phyloP scores from a whole-genome alignment of 2,113 vertebrate species.

The Cettia cetti region DNA sequence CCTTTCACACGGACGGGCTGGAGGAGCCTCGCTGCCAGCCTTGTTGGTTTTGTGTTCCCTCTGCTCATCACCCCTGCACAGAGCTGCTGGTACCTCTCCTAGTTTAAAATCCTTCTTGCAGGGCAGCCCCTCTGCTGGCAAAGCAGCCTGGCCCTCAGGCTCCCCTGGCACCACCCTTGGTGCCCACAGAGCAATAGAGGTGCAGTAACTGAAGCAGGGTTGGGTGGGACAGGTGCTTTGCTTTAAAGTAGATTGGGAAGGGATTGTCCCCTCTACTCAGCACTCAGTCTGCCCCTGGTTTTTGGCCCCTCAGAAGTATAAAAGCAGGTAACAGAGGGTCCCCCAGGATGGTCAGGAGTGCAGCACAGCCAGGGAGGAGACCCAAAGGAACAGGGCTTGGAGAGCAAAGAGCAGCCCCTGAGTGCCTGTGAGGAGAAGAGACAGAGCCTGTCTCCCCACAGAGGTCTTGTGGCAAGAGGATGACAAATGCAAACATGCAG shows the following conservation, averaged over 20 bases:
- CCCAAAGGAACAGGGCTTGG: not conserved
- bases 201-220: not conserved
- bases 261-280: rapidly evolving
- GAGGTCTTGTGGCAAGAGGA: rapidly evolving
- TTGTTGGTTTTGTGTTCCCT: not conserved
- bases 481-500: rapidly evolving
- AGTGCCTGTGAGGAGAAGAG: not conserved
- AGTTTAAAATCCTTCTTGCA: not conserved
- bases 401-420: not conserved
- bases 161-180: rapidly evolving
- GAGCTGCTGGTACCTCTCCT: not conserved
- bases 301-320: not conserved
- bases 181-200: not conserved
- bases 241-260: not conserved
- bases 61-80: not conserved
- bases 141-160: not conserved
- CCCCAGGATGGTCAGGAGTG: not conserved
- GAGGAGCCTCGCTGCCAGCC: not conserved
- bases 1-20: rapidly evolving
- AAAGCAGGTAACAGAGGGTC: rapidly evolving
- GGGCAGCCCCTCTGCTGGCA: not conserved
- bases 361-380: rapidly evolving
- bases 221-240: not conserved
- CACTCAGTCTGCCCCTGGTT: not conserved
- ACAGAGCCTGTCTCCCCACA: rapidly evolving